Base-by-base conservation (phyloP, 2,888 invertebrate genomes). In the Sminthurinus aureus region DNA sequence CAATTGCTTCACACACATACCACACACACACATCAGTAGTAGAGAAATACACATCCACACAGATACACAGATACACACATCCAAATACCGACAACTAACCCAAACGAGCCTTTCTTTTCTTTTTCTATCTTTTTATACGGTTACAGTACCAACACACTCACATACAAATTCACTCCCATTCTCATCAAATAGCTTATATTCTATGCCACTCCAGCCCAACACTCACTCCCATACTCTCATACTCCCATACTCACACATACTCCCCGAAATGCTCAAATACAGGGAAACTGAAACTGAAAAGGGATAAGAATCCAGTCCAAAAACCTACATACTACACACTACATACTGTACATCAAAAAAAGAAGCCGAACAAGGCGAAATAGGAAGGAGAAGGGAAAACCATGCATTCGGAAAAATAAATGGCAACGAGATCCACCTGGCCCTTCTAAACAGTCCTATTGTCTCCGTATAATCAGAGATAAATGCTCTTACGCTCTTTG, bases 11-110 rank as follows among this genome's bases (percentile, higher is more conserved):
- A 82, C 67, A 51, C 20, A 74, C 74, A 50, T 24, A 18, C 26
- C 74, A 52, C 81, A 74, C 71, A 74, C 52, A 81, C 82, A 76
- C 82, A 76, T 20, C 24, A 71, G 71, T 11, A 71, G n/a, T 38
- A 38, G 38, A 38, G 58, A 18, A 3, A 80, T 58, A 66, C 22
- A 82, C 71, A 69, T 22, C 74, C 81, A 38, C 6, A 1, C 38
- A 38, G 6, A 38, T 38, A 83, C 83, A n/a, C n/a, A n/a, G 24
- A 67, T 50, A 67, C 71, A 69, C 26, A 78, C 81, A 38, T 38
- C 38, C 38, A 38, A 38, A 38, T 38, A 83, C 83, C 79, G 64
- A 83, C 71, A 52, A 83, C 83, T 79, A 79, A 79, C 78, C 83
- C 79, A 75, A 83, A 83, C 83, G 74, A 83, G 50, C 58, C 38